These are phyloP conservation scores for Sipha maydis DNA, from an alignment of 2,888 invertebrate species.

Conservation along the genomic window DNA sequence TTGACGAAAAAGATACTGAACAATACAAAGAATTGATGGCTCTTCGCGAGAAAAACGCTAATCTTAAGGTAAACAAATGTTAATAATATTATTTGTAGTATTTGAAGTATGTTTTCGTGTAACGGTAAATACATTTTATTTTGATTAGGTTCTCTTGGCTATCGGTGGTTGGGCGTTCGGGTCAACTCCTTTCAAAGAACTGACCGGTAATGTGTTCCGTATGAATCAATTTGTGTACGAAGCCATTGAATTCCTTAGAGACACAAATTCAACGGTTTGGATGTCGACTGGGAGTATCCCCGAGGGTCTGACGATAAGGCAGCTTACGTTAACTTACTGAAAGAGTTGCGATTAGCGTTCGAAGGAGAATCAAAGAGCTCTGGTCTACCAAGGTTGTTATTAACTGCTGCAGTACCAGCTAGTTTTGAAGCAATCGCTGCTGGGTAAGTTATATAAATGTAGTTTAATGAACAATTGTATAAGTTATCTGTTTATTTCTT, in stretches of 20 bases:
- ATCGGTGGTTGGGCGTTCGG: constrained; percentile 98
- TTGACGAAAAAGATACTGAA: constrained; percentile 83
- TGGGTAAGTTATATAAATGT: constrained; percentile 70
- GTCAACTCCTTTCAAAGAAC: constrained; percentile 91
- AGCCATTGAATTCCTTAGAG: constrained; percentile 90
- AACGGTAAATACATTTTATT: not conserved
- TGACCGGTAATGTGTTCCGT: constrained; percentile 89
- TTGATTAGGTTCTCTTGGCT: constrained; percentile 77
- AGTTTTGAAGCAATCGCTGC: constrained; percentile 93
- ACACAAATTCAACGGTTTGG: constrained; percentile 92
- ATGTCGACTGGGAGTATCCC: constrained; percentile 95
- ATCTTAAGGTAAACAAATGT: constrained; percentile 77
- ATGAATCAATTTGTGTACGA: constrained; percentile 97
- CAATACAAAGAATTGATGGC: constrained; percentile 88
- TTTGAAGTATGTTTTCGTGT: not conserved
- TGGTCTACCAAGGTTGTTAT: constrained; percentile 79
- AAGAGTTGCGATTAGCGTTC: constrained; percentile 89
- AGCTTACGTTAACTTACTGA: constrained; percentile 84
- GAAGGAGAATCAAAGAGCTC: constrained; percentile 92
- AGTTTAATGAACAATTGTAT: not conserved
- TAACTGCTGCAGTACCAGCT: constrained; percentile 91
- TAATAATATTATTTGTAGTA: not conserved
- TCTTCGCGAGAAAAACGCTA: constrained; percentile 87
- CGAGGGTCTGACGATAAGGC: constrained; percentile 87
- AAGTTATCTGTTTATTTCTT: not conserved